Evolutionary conservation across 2,888 invertebrate species (phyloP), one percentile per base, ranked within the genome.

Genomic region (Hyposoter dolosus): DNA sequence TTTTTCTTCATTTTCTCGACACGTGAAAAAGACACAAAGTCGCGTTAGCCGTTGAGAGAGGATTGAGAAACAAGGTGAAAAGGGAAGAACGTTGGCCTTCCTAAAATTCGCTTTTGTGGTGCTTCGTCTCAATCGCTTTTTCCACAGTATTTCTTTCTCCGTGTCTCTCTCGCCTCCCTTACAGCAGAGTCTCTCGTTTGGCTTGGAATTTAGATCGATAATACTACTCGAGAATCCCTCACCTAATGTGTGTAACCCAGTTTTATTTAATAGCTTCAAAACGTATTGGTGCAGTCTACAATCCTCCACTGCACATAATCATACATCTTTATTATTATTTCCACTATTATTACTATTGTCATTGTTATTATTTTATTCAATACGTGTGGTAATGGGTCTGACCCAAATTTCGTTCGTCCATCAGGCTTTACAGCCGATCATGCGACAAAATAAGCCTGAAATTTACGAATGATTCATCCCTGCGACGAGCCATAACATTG

Each of bases 161-260:
- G 12, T 43, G 23, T 69, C 69, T 12, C 53, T 43, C 78, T 56
- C 10, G n/a, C 56, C 60, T 28, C 60, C n/a, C 60, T 15, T 5
- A 28, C 60, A 15, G 5, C 60, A 28, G 28, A 60, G 71, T 82
- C 74, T 23, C 60, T 78, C 80, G 72, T 86, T 86, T 86, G 76
- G 80, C 83, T 83, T 53, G 85, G 83, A 83, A 86, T 86, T 74
- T 83, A 86, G 80, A 86, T 83, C 85, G 85, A 86, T 86, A 86
- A 75, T 74, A 77, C 83, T 72, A 82, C 75, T 79, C 69, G 80
- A 74, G 80, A 72, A 74, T 66, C 75, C 45, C 65, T 66, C 68
- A 45, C 75, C 80, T 80, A 85, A 85, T 85, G 83, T 83, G 76
- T 74, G 76, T 85, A 85, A 85, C 85, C 85, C 83, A 85, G 56